Percentiles rank a stretch among this genome's conserved stretches.
These are phyloP conservation scores for Alces alces DNA, from an alignment of 2,113 vertebrate genomes.

Conservation along the genomic window DNA sequence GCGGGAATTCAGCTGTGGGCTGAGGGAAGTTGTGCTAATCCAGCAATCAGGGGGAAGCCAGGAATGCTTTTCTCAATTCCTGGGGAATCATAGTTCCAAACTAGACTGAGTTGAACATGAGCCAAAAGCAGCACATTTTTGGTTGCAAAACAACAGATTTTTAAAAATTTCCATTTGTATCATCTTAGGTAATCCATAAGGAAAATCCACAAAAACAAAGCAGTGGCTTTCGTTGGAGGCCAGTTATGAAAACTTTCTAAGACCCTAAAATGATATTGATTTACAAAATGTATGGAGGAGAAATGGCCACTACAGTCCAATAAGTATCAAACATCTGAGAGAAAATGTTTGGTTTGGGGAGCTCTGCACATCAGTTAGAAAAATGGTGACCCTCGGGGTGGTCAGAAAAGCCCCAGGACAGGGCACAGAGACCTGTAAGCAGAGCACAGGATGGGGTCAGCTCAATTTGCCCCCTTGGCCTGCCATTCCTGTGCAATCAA, in stretches of 20 bases:
- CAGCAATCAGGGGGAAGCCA: not conserved
- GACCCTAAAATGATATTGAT: not conserved
- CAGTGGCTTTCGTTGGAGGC: not conserved
- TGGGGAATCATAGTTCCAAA: not conserved
- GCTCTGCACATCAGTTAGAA: not conserved
- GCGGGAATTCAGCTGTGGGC: conserved; percentile 38
- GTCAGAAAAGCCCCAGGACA: not conserved
- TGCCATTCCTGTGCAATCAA: not conserved
- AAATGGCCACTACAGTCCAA: not conserved
- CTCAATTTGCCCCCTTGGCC: not conserved
- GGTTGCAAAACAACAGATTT: not conserved
- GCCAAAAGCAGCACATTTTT: not conserved
- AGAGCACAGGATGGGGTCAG: not conserved
- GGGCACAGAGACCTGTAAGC: not conserved
- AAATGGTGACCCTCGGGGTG: not conserved
- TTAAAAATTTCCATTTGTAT: not conserved
- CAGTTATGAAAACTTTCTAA: not conserved
- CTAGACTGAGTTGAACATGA: not conserved
- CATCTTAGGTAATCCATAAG: not conserved
- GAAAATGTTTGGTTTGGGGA: not conserved
- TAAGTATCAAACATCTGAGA: not conserved
- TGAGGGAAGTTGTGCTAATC: conserved; percentile 2
- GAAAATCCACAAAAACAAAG: conserved; percentile 1
- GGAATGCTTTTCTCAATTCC: not conserved
- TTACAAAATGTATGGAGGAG: not conserved